Evolutionary conservation across 2,888 invertebrate genomes (phyloP).

Genomic region (Caenorhabditis sulstoni): DNA sequence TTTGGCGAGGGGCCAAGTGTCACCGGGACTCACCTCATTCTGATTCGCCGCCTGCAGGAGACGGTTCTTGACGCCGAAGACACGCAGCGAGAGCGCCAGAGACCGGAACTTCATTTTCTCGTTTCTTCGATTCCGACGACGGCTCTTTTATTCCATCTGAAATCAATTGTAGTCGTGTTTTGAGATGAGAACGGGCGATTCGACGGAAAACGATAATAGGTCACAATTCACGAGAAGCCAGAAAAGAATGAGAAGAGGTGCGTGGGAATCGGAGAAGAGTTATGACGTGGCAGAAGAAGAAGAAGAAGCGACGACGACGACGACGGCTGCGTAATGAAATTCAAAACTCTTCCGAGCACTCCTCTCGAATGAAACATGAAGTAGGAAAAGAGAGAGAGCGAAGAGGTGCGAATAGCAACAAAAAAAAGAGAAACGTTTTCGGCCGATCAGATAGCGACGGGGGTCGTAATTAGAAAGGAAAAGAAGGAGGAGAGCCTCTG

Average conservation of each 20-base stretch:
- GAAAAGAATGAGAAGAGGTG: too few relatives aligned
- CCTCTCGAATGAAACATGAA: constrained; percentile 19
- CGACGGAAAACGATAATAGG: neutral
- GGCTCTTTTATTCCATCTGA: constrained; percentile 45
- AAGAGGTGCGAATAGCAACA: constrained; percentile 21
- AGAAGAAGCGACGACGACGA: neutral
- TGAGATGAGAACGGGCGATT: neutral
- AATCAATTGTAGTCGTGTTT: constrained; percentile 5
- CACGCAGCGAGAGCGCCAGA: constrained; percentile 77
- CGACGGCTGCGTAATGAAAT: too few relatives aligned
- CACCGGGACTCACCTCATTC: constrained; percentile 43
- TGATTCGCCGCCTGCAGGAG: constrained; percentile 49
- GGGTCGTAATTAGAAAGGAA: constrained; percentile 58
- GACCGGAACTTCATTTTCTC: constrained; percentile 78
- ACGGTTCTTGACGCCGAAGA: constrained; percentile 73
- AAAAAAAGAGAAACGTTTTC: constrained; percentile 31
- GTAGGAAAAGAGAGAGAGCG: neutral
- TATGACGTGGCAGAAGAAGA: constrained; percentile 33
- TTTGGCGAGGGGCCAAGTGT: too few relatives aligned
- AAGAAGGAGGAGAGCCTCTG: constrained; percentile 22
- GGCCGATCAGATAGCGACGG: constrained; percentile 51
- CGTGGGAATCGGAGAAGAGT: constrained; percentile 26
- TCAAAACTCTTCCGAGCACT: constrained; percentile 38
- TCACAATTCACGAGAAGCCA: neutral
- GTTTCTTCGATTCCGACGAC: neutral